These are phyloP conservation scores for Thunnus albacares DNA, from an alignment of 2,797 vertebrate species.

Conservation along the genomic window DNA sequence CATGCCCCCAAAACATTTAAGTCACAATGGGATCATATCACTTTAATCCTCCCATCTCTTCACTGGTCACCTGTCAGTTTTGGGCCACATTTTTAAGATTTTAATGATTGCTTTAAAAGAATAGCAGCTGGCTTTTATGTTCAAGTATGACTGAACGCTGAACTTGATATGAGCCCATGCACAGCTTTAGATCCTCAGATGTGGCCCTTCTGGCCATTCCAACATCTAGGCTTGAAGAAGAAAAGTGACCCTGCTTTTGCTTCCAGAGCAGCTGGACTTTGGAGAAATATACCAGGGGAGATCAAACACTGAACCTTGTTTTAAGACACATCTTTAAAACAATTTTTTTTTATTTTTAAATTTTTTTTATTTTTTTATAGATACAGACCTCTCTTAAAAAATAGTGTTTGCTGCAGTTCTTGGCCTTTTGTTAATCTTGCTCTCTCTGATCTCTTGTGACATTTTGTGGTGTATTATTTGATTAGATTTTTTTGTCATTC, in stretches of 20 bases:
- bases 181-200: constrained; percentile 40
- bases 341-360: background rate
- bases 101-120: constrained; percentile 20
- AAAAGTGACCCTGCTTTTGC: constrained; percentile 51
- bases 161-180: constrained; percentile 34
- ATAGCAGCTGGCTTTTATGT: constrained; percentile 37
- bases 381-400: constrained; percentile 2
- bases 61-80: constrained; percentile 19
- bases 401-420: background rate
- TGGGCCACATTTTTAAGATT: constrained; percentile 6
- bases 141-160: constrained; percentile 32
- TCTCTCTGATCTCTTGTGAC: background rate
- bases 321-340: constrained; percentile 37
- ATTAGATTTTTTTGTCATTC: background rate
- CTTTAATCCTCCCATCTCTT: constrained; percentile 1
- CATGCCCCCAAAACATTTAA: background rate
- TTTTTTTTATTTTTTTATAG: background rate
- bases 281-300: constrained; percentile 20
- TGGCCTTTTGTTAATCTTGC: background rate
- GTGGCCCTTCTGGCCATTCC: constrained; percentile 46
- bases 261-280: constrained; percentile 35
- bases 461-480: constrained; percentile 3
- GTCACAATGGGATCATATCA: background rate
- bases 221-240: constrained; percentile 46
- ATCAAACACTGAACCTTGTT: constrained; percentile 44